Conservation (phyloP, 1,140 invertebrate species). For the Galendromus occidentalis region DNA sequence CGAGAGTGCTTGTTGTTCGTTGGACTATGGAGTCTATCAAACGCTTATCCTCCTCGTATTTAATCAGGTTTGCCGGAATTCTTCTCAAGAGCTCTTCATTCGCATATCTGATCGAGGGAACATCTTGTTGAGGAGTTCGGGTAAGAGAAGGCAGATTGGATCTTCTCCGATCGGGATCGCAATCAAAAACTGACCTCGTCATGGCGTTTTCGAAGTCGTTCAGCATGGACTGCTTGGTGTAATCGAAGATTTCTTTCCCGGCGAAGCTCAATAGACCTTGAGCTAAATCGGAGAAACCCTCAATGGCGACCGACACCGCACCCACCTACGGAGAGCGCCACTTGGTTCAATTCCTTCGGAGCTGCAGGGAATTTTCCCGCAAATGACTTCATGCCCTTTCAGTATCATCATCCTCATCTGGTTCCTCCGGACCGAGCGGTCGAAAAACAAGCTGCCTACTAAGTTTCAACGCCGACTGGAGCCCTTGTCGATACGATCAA, state of each 20-base stretch:
- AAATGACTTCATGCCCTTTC: too few relatives aligned
- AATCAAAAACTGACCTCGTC: neutral
- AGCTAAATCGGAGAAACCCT: neutral
- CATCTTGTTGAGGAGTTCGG: too few relatives aligned
- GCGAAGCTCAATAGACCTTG: neutral
- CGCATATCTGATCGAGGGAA: neutral
- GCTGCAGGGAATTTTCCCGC: too few relatives aligned
- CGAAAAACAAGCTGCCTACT: too few relatives aligned
- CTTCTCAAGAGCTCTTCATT: neutral
- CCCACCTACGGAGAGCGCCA: neutral
- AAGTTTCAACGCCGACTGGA: too few relatives aligned
- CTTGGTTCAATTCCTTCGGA: too few relatives aligned
- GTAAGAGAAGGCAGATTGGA: too few relatives aligned
- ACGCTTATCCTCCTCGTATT: neutral
- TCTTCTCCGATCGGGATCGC: too few relatives aligned
- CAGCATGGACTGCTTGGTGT: conserved; percentile 8
- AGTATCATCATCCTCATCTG: too few relatives aligned
- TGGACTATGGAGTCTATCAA: neutral
- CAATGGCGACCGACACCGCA: neutral
- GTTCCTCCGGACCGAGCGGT: too few relatives aligned
- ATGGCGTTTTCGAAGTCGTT: neutral
- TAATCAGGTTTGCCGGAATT: neutral
- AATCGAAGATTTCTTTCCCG: conserved; percentile 1
- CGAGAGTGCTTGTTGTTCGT: neutral
- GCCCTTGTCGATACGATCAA: too few relatives aligned